Evolutionary conservation across 2,888 invertebrate species (phyloP).

Genomic region (Pseudococcus jackbeardsleyi): DNA sequence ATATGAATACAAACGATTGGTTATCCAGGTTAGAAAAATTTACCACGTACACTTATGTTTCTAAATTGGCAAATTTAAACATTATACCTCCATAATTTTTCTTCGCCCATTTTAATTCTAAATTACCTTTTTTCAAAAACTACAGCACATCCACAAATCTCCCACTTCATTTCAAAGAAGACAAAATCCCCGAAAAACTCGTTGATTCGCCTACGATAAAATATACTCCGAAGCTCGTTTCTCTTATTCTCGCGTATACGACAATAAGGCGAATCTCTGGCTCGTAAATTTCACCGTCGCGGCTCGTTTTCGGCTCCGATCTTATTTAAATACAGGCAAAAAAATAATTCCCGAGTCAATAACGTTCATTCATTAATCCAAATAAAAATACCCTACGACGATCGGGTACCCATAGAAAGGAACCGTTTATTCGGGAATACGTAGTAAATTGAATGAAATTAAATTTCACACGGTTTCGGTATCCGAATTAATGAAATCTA

Average conservation of each 20-base stretch:
- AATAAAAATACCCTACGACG: background rate
- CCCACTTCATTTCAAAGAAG: no score
- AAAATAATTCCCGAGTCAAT: background rate
- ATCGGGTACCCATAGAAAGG: background rate
- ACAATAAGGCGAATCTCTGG: background rate
- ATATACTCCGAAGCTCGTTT: background rate
- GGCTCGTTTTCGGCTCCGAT: background rate
- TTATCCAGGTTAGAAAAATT: no score
- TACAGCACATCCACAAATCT: no score
- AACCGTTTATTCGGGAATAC: background rate
- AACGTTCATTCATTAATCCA: background rate
- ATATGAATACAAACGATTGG: no score
- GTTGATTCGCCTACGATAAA: background rate
- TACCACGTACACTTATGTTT: no score
- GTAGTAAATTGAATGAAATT: conserved; percentile 2
- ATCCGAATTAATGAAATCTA: background rate
- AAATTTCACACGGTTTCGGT: conserved; percentile 2
- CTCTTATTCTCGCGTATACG: background rate
- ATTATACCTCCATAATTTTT: no score
- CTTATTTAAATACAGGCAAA: background rate
- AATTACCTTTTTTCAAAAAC: no score
- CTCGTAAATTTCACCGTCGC: background rate
- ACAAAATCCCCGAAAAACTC: background rate
- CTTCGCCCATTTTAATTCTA: no score
- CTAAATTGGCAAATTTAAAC: no score